Evolutionary conservation across 2,888 invertebrate genomes (phyloP).

Genomic region (Drosophila mettleri): DNA sequence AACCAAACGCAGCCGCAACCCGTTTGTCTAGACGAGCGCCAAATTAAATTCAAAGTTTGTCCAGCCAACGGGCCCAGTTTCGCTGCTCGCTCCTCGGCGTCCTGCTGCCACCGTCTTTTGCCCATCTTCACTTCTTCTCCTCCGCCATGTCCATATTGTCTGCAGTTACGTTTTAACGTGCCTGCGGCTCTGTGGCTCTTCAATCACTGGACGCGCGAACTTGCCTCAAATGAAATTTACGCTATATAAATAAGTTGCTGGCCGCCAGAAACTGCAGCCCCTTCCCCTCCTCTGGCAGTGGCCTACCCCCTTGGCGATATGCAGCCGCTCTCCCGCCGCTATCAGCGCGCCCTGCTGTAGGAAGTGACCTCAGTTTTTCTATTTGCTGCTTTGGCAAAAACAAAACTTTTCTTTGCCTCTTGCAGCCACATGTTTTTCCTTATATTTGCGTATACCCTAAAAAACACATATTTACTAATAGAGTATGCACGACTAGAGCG

Average conservation of each 20-base stretch:
- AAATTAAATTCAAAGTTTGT: constrained; percentile 73
- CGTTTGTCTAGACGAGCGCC: constrained; percentile 67
- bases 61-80: constrained; percentile 16
- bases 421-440: constrained; percentile 17
- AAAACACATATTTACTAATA: neutral
- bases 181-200: constrained; percentile 44
- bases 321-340: neutral
- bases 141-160: constrained; percentile 3
- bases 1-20: constrained; percentile 34
- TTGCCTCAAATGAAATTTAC: constrained; percentile 62
- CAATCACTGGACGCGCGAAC: constrained; percentile 54
- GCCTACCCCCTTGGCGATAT: too few relatives aligned
- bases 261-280: constrained; percentile 10
- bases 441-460: constrained; percentile 25
- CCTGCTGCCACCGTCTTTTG: neutral
- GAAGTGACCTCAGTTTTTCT: neutral
- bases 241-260: constrained; percentile 48
- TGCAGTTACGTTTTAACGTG: constrained; percentile 3
- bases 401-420: constrained; percentile 53
- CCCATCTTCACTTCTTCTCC: neutral
- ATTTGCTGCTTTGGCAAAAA: constrained; percentile 24
- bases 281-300: neutral
- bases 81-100: neutral
- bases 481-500: neutral
- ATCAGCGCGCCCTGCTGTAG: neutral